Evolutionary conservation across 2,797 vertebrate genomes (phyloP).

Genomic region (Podarcis siculus): DNA sequence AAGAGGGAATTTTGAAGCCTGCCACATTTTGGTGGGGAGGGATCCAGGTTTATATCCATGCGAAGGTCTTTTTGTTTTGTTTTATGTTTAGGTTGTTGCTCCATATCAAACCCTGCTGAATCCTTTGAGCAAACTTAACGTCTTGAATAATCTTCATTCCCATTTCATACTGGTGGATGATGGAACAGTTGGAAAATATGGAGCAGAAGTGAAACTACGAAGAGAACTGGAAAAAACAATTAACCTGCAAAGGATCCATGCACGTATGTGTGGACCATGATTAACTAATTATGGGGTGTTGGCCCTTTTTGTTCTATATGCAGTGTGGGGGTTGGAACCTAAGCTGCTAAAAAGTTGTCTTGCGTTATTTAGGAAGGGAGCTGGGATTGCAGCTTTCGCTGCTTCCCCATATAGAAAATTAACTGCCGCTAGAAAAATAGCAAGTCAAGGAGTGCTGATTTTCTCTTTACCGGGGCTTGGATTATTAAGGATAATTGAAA

Average conservation of each 20-base stretch:
- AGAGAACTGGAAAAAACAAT: constrained; percentile 97
- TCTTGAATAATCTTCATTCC: constrained; percentile 97
- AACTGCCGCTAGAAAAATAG: neutral
- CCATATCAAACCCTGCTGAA: constrained; percentile 98
- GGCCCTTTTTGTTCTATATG: neutral
- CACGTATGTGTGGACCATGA: constrained; percentile 83
- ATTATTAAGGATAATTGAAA: neutral
- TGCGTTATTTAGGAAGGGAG: neutral
- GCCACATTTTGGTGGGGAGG: neutral
- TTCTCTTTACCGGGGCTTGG: neutral
- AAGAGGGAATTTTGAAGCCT: neutral
- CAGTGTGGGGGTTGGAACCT: neutral
- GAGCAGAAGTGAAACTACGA: constrained; percentile 92
- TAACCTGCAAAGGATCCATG: constrained; percentile 96
- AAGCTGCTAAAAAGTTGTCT: neutral
- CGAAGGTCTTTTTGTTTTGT: constrained; percentile 47
- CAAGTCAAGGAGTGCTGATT: neutral
- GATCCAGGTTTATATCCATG: neutral
- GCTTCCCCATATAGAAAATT: neutral
- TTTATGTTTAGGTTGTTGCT: constrained; percentile 87
- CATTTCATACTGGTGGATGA: constrained; percentile 99
- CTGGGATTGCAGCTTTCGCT: neutral
- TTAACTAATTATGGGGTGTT: constrained; percentile 13
- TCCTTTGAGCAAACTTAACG: constrained; percentile 96
- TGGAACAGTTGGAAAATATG: constrained; percentile 96